Percentiles rank a stretch among this genome's conserved stretches.
Evolutionary conservation across 2,888 invertebrate genomes (phyloP).

Genomic region (Cantharis rufa): DNA sequence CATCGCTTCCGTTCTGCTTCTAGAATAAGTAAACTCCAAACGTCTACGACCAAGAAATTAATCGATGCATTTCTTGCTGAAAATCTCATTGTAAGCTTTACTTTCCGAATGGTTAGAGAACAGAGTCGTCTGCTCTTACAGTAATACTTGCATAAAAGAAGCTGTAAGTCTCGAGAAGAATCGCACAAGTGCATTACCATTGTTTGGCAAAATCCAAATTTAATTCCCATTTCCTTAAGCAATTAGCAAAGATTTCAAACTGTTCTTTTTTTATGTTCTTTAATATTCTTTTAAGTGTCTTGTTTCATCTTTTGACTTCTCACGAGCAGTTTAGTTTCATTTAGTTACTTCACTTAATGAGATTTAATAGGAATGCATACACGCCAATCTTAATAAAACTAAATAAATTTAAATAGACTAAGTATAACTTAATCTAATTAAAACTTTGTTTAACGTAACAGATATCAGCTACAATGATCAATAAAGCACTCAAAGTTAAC

Average conservation of each 20-base stretch:
- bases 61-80: slow-evolving; percentile 14
- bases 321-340: neutral
- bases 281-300: neutral
- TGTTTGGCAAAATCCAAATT: neutral
- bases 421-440: neutral
- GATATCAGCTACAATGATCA: neutral
- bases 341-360: neutral
- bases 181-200: slow-evolving; percentile 19
- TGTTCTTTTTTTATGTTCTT: neutral
- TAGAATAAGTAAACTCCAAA: slow-evolving; percentile 6
- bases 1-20: slow-evolving; percentile 5
- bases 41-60: slow-evolving; percentile 10
- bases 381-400: neutral
- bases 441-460: neutral
- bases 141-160: slow-evolving; percentile 12
- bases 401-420: neutral
- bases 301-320: neutral
- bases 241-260: neutral
- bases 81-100: slow-evolving; percentile 2
- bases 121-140: neutral
- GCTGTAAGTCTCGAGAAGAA: slow-evolving; percentile 13
- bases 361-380: neutral
- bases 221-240: neutral
- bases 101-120: neutral
- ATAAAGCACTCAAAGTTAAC: neutral